Base-by-base conservation (phyloP, 2,797 vertebrate genomes). In the Tapera naevia region DNA sequence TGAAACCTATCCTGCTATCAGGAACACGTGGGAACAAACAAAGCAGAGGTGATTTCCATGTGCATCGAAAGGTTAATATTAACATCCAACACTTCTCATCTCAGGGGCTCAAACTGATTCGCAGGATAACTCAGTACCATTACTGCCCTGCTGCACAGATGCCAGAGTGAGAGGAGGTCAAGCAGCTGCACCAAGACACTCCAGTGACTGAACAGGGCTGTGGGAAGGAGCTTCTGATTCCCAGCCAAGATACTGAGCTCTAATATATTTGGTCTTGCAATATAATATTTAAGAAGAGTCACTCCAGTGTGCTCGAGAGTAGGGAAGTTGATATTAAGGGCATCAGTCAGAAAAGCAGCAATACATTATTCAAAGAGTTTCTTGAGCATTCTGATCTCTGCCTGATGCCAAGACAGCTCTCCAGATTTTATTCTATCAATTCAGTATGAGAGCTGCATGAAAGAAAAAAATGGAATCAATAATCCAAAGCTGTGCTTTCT, bases 101-200 rank as follows among this genome's bases (percentile, higher is more conserved):
- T 11, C 48, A 6, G 22, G 37, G 32, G 50, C 65, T 57, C 50
- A 17, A 4, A 5, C 2, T 3, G 9, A 71, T 27, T 5, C 3
- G 1, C 2, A 0, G 58, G 64, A 0, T 33, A 5, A 7, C 5
- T 2, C 32, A 54, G 64, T 17, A 2, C 30, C 2, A 19, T 8
- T 21, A 10, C 13, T 51, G 51, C 33, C 33, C 76, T 1, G 24
- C 3, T 5, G 41, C 60, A 17, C 18, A 4, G 65, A 7, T 4
- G 17, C 43, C 19, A 23, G 15, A 54, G 41, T 8, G 6, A 39
- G 25, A 69, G 37, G 46, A 32, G 41, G 67, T 11, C 61, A 41
- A 23, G 71, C 21, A 19, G 54, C 50, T 18, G 0, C 1, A 2
- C 33, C 1, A 4, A 66, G 58, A 41, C 4, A 4, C 48, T 37